Conservation (phyloP, 2,797 vertebrate genomes). For the Peromyscus aztecus region DNA sequence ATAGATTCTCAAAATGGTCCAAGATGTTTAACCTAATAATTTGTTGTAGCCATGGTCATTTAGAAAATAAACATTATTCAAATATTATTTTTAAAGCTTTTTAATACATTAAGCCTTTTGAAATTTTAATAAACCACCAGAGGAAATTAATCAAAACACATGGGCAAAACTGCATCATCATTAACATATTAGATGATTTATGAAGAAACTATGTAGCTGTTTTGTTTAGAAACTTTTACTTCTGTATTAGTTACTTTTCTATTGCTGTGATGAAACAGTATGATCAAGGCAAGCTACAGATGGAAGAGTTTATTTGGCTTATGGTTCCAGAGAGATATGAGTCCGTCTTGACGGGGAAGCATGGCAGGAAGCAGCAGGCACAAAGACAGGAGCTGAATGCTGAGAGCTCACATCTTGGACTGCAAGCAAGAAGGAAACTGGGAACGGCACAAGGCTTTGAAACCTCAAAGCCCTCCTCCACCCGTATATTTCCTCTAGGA, state of each 20-base stretch:
- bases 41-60: background rate
- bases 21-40: slow-evolving; percentile 34
- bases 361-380: too few relatives aligned
- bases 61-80: background rate
- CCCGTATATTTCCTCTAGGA: background rate
- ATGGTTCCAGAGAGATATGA: too few relatives aligned
- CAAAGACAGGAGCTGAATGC: too few relatives aligned
- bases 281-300: background rate
- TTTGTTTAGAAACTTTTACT: background rate
- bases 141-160: slow-evolving; percentile 27
- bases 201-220: background rate
- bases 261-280: background rate
- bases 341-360: background rate
- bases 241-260: background rate
- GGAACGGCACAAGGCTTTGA: background rate
- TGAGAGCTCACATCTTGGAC: background rate
- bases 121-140: background rate
- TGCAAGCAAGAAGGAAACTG: background rate
- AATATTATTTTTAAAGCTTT: background rate
- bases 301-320: background rate
- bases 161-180: background rate
- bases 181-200: background rate
- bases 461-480: background rate
- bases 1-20: background rate
- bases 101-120: background rate